These are phyloP conservation scores for Jordanella pulchra DNA, from an alignment of 2,797 vertebrate species.

Conservation along the genomic window DNA sequence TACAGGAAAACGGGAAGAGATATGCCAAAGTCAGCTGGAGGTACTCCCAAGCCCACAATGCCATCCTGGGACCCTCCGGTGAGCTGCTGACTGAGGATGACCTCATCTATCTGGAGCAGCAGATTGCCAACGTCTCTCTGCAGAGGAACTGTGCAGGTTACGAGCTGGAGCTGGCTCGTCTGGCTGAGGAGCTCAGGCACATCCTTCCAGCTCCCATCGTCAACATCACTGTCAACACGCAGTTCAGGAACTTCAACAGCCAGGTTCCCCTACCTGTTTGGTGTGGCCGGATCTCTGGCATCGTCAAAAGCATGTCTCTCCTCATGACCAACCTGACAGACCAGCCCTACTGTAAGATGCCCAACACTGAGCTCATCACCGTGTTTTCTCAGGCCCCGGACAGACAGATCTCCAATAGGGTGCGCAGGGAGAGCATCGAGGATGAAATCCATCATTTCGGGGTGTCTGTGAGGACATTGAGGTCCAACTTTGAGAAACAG, in stretches of 20 bases:
- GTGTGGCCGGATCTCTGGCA: slow-evolving; percentile 88
- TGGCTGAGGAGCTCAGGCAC: slow-evolving; percentile 86
- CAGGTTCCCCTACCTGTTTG: slow-evolving; percentile 85
- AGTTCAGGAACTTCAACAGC: slow-evolving; percentile 77
- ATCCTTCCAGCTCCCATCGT: slow-evolving; percentile 89
- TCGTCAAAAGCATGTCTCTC: slow-evolving; percentile 89
- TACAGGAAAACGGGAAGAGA: slow-evolving; percentile 73
- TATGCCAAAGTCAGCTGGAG: slow-evolving; percentile 83
- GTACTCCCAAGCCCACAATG: slow-evolving; percentile 89
- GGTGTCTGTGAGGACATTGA: slow-evolving; percentile 88
- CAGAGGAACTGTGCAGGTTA: slow-evolving; percentile 87
- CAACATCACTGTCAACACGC: slow-evolving; percentile 87
- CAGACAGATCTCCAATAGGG: slow-evolving; percentile 67
- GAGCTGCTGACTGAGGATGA: slow-evolving; percentile 93
- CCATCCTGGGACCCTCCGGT: slow-evolving; percentile 92
- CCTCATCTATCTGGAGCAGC: slow-evolving; percentile 89
- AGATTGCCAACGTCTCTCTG: slow-evolving; percentile 87
- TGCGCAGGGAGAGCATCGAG: slow-evolving; percentile 80
- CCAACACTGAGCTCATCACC: slow-evolving; percentile 79
- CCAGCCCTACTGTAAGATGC: slow-evolving; percentile 81
- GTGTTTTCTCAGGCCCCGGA: slow-evolving; percentile 80
- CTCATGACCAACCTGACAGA: slow-evolving; percentile 85
- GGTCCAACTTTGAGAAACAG: slow-evolving; percentile 87
- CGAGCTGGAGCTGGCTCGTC: slow-evolving; percentile 84
- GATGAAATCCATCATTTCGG: slow-evolving; percentile 90